Conservation (phyloP, 2,888 invertebrate genomes). For the Mimumesa dahlbomi region DNA sequence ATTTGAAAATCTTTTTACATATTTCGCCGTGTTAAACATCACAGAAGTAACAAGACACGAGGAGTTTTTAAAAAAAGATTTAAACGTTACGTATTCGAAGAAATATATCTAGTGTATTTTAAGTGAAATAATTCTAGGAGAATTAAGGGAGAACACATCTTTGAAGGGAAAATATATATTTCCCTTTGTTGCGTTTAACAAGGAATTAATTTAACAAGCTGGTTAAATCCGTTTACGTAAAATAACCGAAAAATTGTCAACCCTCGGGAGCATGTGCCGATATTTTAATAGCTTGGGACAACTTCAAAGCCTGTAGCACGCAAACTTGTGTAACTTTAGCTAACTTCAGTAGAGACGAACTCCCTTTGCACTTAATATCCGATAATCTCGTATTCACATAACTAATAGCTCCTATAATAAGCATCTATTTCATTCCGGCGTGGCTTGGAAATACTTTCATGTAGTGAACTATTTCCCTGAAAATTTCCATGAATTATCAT, state of each 20-base stretch:
- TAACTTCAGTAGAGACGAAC: slow-evolving; percentile 39
- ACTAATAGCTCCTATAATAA: slow-evolving; percentile 49
- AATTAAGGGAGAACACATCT: too few species aligned
- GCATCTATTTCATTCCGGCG: slow-evolving; percentile 29
- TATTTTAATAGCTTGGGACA: slow-evolving; percentile 44
- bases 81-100: too few species aligned
- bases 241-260: slow-evolving; percentile 29
- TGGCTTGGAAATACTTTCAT: slow-evolving; percentile 28
- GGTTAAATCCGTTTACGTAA: background rate
- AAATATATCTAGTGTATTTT: too few species aligned
- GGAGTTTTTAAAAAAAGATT: too few species aligned
- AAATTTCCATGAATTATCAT: too few species aligned
- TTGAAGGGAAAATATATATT: too few species aligned
- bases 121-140: too few species aligned
- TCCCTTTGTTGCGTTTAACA: too few species aligned
- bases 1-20: too few species aligned
- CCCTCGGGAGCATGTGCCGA: slow-evolving; percentile 16
- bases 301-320: slow-evolving; percentile 45
- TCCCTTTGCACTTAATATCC: slow-evolving; percentile 49
- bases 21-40: too few species aligned
- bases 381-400: slow-evolving; percentile 51
- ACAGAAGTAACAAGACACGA: too few species aligned
- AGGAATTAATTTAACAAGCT: background rate
- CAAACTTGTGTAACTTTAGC: slow-evolving; percentile 48
- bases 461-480: too few species aligned